Percentiles rank a stretch among this genome's conserved stretches.
Evolutionary conservation across 2,888 invertebrate species (phyloP).

Genomic region (Microctonus hyperodae): DNA sequence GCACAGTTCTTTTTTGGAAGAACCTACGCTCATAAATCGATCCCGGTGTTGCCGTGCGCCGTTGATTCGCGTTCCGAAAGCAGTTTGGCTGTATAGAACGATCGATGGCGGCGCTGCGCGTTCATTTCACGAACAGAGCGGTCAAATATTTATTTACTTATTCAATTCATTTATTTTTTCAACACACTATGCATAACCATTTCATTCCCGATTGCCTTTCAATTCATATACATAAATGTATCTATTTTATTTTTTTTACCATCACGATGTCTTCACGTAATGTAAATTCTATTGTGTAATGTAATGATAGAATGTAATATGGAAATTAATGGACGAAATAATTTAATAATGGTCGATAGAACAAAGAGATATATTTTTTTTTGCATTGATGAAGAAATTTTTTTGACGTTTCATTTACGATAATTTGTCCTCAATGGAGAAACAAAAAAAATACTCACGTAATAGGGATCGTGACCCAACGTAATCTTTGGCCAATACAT

Average conservation of each 20-base stretch:
- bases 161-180: constrained; percentile 24
- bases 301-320: neutral
- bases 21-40: constrained; percentile 42
- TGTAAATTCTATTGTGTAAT: neutral
- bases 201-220: neutral
- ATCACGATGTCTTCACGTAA: neutral
- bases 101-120: constrained; percentile 38
- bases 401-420: constrained; percentile 24
- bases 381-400: constrained; percentile 18
- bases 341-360: neutral
- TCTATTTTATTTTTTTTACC: constrained; percentile 10
- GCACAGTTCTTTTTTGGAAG: constrained; percentile 43
- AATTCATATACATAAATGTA: too few relatives aligned
- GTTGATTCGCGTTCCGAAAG: constrained; percentile 43
- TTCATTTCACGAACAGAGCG: constrained; percentile 32
- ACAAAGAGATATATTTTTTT: constrained; percentile 17
- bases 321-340: neutral
- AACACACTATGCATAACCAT: constrained; percentile 6
- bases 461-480: constrained; percentile 52
- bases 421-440: constrained; percentile 46
- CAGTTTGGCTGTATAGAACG: constrained; percentile 36
- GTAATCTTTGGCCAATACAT: constrained; percentile 45
- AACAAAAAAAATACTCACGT: constrained; percentile 38
- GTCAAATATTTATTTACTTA: constrained; percentile 32
- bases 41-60: constrained; percentile 37